Percentiles rank a stretch among this genome's conserved stretches.
Conservation (phyloP, 2,888 invertebrate species). For the Parochlus steinenii region DNA sequence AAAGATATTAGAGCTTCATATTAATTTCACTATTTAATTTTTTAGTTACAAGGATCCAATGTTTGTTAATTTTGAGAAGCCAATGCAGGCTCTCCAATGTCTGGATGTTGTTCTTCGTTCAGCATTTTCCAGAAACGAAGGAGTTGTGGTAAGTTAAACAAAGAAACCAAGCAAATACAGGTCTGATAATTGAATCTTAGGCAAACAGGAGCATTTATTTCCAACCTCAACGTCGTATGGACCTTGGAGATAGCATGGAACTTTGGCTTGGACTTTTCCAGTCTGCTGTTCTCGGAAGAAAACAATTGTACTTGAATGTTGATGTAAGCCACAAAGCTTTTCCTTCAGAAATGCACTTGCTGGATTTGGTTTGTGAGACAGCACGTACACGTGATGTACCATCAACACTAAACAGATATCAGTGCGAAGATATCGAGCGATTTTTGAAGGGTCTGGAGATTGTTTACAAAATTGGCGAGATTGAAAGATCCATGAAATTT, state of each 20-base stretch:
- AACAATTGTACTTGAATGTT: constrained; percentile 67
- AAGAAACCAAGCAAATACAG: no score
- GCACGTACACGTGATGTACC: no score
- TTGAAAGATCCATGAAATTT: no score
- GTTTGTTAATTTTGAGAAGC: constrained; percentile 26
- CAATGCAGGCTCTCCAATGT: constrained; percentile 36
- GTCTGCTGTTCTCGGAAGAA: constrained; percentile 77
- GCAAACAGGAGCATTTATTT: background rate
- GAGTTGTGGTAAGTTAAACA: constrained; percentile 19
- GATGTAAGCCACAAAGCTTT: constrained; percentile 78
- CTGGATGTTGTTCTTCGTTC: constrained; percentile 48
- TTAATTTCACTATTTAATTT: constrained; percentile 1
- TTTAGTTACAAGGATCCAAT: constrained; percentile 16
- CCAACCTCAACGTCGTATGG: background rate
- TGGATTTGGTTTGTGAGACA: no score
- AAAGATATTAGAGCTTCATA: no score
- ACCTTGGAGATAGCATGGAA: constrained; percentile 70
- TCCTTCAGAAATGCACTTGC: constrained; percentile 36
- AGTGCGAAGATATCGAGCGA: background rate
- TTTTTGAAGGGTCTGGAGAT: constrained; percentile 16
- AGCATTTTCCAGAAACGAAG: constrained; percentile 23
- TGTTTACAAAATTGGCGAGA: background rate
- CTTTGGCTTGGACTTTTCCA: constrained; percentile 91
- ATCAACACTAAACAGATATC: no score
- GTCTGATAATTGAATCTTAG: background rate